Base-by-base conservation (phyloP, 1,140 invertebrate species). In the Penaeus chinensis region DNA sequence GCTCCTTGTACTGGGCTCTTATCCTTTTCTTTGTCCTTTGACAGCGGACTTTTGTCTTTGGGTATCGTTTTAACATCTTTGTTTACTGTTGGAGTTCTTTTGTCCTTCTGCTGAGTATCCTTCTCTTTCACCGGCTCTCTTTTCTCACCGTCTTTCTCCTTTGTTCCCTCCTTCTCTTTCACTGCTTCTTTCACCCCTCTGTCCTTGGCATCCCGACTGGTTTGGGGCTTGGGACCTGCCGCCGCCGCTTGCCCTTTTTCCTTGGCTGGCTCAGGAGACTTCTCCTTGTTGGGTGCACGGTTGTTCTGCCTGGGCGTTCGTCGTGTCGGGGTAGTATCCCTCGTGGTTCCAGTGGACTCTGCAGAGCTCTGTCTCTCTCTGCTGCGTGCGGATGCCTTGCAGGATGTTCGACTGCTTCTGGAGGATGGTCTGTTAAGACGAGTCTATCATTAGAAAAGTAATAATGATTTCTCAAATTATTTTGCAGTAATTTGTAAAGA, bases 31-130 rank as follows among this genome's bases (percentile, higher is more conserved):
- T 77, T 37, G 80, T 88, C 87, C 87, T 84, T 88, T 16, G 47
- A 84, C 76, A 79, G 82, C 16, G 87, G 87, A 88, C 87, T 88
- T 80, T 88, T 88, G 16, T 88, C 87, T 82, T 88, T 88, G 7
- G 42, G 42, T 37, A 84, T 77, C 5, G 65, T 60, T 79, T 88
- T 88, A 27, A 76, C 63, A 47, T 88, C 87, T 42, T 88, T 88
- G 66, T 69, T 27, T 24, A 84, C 82, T 20, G 27, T n/a, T 71
- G 54, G n/a, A 84, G 77, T 61, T 69, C 82, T 88, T 74, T 84
- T 88, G 54, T 88, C 87, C 84, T 88, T 88, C n/a, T 84, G 80
- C 71, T 84, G 82, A 88, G 82, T 74, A 61, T 88, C 87, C 84
- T 84, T 88, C 20, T 88, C 87, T 84, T 62, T 88, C 63, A 80